Base-by-base conservation (phyloP, 2,797 vertebrate species). In the Acridotheres tristis region DNA sequence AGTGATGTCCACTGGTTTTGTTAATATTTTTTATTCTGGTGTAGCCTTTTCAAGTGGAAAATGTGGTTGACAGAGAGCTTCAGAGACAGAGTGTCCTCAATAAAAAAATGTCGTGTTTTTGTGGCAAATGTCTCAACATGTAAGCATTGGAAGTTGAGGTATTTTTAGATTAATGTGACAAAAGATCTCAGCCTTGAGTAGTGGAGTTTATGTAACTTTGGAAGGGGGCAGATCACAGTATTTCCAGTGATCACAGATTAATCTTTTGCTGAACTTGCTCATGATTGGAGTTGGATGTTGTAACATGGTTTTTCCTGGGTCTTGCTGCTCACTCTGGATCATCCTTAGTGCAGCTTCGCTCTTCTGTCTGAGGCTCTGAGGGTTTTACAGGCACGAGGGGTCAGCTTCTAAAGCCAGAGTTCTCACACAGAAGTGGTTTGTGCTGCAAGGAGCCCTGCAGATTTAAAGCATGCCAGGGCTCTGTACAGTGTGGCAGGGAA, bases 91-190 rank as follows among this genome's bases (percentile, higher is more conserved):
- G 19, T 11, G 6, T 75, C n/a, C 21, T 40, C 43, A 29, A 54
- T 10, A 63, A 69, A 77, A 77, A 80, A 59, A 57, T 22, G 0
- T 48, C 0, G 0, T 32, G 17, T 71, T 90, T 69, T 30, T 13
- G 40, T 29, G 32, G 4, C 18, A 71, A 69, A 69, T 29, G n/a
- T 78, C 65, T 91, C 67, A 40, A 38, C 6, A 9, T 38, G 42
- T 51, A 75, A 87, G 40, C 61, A 87, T 42, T 10, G 30, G 38
- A 79, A 86, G 26, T 77, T 65, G 54, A 63, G 53, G 25, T 93
- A 88, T 93, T 96, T 97, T 93, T 90, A 93, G 86, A 89, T 89
- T 88, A 82, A 95, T 42, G 47, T 88, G 75, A 62, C 78, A 76
- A 88, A 92, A 96, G 61, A 19, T 96, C 89, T 95, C 85, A 92